These are phyloP conservation scores for Heliconius ismenius DNA, from an alignment of 2,888 invertebrate species.

Conservation along the genomic window DNA sequence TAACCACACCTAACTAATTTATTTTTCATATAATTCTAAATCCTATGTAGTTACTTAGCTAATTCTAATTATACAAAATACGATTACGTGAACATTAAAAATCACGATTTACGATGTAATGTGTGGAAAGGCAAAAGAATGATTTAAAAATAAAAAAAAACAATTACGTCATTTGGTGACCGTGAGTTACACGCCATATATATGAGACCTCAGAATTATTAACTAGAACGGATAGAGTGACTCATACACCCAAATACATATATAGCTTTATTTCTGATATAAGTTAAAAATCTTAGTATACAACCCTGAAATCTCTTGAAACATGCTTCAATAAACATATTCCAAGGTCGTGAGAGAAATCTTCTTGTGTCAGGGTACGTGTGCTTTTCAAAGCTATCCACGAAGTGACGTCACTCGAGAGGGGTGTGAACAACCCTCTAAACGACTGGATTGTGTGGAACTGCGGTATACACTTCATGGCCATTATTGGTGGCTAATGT, in stretches of 20 bases:
- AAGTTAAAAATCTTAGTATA: background rate
- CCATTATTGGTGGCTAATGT: background rate
- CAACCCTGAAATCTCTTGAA: constrained; percentile 16
- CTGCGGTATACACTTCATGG: background rate
- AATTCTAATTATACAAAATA: background rate
- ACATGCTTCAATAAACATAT: constrained; percentile 29
- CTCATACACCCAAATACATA: background rate
- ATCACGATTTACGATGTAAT: constrained; percentile 13
- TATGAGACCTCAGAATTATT: constrained; percentile 1
- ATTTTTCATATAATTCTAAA: constrained; percentile 1
- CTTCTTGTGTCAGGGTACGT: constrained; percentile 30
- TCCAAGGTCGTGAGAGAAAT: constrained; percentile 33
- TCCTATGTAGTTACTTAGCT: background rate
- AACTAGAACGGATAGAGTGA: background rate
- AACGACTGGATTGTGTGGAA: constrained; percentile 27
- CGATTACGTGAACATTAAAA: background rate
- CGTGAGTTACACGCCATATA: background rate
- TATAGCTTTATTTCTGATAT: background rate
- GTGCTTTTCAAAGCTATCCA: constrained; percentile 30
- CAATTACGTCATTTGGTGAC: constrained; percentile 15
- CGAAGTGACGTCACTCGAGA: constrained; percentile 39
- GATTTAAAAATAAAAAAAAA: background rate
- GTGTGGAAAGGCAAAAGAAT: constrained; percentile 9
- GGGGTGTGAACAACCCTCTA: constrained; percentile 37
- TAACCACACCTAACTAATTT: background rate